Conservation (phyloP, 2,797 vertebrate species). For the Myotis myotis region DNA sequence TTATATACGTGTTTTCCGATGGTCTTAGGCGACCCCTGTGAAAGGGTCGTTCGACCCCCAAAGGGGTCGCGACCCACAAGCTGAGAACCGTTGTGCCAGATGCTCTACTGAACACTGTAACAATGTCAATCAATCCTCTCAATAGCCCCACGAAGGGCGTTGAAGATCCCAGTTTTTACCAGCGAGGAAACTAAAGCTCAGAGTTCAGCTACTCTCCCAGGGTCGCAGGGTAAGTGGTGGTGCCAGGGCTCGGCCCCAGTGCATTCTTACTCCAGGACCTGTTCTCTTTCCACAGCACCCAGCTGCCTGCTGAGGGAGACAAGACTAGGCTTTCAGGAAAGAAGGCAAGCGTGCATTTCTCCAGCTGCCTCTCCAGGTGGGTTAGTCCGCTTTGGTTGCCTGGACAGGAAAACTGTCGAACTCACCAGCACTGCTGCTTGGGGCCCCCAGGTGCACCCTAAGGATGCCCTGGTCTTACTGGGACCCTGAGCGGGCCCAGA, state of each 20-base stretch:
- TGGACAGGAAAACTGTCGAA: background rate
- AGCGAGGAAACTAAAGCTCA: background rate
- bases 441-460: background rate
- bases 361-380: background rate
- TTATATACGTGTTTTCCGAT: too few relatives aligned
- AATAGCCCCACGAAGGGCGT: background rate
- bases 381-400: background rate
- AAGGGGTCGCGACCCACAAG: too few relatives aligned
- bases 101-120: background rate
- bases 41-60: too few relatives aligned
- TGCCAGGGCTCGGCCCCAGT: background rate
- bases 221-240: background rate
- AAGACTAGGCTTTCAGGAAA: background rate
- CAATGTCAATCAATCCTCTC: background rate
- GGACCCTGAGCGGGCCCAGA: background rate
- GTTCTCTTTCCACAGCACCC: background rate
- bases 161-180: background rate
- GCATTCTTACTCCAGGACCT: background rate
- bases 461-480: background rate
- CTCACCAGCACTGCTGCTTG: background rate
- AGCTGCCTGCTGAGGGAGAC: background rate
- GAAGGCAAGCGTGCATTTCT: background rate
- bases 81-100: background rate
- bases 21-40: too few relatives aligned
- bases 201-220: background rate